Conservation (phyloP, 1,140 invertebrate genomes). For the Hermetia illucens region DNA sequence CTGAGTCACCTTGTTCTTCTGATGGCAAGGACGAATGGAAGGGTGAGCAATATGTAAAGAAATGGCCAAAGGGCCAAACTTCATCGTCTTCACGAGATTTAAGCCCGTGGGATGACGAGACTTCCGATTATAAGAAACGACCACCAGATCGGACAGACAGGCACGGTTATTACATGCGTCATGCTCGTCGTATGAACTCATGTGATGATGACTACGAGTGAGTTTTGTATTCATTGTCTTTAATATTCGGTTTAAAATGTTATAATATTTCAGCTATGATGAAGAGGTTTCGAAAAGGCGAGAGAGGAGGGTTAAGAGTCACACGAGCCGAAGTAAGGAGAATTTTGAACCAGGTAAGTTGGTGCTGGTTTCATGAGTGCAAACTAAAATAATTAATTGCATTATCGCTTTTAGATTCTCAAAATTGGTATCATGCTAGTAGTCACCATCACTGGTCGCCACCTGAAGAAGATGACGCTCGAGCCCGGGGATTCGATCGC, state of each 20-base stretch:
- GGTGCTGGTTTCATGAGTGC: neutral
- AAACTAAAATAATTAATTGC: neutral
- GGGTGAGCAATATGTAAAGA: constrained; percentile 13
- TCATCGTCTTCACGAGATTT: constrained; percentile 52
- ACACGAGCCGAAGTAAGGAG: constrained; percentile 23
- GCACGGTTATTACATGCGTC: constrained; percentile 27
- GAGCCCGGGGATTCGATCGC: constrained; percentile 23
- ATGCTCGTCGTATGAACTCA: constrained; percentile 24
- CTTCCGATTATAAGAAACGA: constrained; percentile 27
- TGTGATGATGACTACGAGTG: constrained; percentile 38
- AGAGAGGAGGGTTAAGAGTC: constrained; percentile 24
- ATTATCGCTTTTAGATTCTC: constrained; percentile 19
- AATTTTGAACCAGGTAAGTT: constrained; percentile 24
- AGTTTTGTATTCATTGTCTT: constrained; percentile 13
- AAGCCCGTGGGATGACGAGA: constrained; percentile 55
- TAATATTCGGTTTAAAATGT: neutral
- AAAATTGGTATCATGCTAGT: constrained; percentile 26
- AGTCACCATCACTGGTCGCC: constrained; percentile 27
- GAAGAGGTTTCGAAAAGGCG: constrained; percentile 21
- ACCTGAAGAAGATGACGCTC: constrained; percentile 25
- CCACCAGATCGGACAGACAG: constrained; percentile 13
- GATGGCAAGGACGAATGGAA: constrained; percentile 49
- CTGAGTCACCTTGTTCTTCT: constrained; percentile 57
- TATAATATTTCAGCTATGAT: constrained; percentile 16
- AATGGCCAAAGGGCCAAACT: constrained; percentile 36